Evolutionary conservation across 2,113 vertebrate species (phyloP), one percentile per base, ranked within the genome.

Genomic region (Coreoperca whiteheadi): DNA sequence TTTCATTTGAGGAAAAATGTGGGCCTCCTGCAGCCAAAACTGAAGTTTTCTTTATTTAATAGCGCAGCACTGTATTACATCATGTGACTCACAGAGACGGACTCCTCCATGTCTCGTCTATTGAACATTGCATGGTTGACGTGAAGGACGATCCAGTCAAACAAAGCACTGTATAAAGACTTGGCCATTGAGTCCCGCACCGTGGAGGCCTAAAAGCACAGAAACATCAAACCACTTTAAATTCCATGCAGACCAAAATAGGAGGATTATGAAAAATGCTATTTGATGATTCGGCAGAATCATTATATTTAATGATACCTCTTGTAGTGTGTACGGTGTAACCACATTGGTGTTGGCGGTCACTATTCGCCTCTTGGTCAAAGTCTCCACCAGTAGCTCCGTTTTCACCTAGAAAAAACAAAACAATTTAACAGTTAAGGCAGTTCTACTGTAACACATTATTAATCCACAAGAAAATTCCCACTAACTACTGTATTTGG

Each of bases 121-220:
- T 99, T 99, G 63, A 99, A 96, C 32, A 98, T 95, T 0, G 98
- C 97, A 0, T 98, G 98, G 92, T 99, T 99, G 88, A 99, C 98
- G 41, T 97, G 94, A 70, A 99, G 94, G 75, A 98, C 93, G 12
- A 99, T 98, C 98, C 98, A 99, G 50, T 99, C 98, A 63, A 99
- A 99, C 78, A 99, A 94, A 20, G 97, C 96, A 0, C 96, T 94
- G 93, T 99, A 99, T 51, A 99, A 90, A 20, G 96, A 98, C 92
- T 97, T 98, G 37, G 98, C 98, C 98, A 99, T 97, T 28, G 98
- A 99, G 93, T 99, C 97, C 0, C 98, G 95, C 15, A 95, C 94
- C 0, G 95, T 95, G 41, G 94, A 70, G 51, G 97, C 98, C 98
- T 99, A 14, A 37, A 75, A 3, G 4, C 37, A 67, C 30, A 77